Evolutionary conservation across 2,113 vertebrate genomes (phyloP).

Genomic region (Lycaon pictus): DNA sequence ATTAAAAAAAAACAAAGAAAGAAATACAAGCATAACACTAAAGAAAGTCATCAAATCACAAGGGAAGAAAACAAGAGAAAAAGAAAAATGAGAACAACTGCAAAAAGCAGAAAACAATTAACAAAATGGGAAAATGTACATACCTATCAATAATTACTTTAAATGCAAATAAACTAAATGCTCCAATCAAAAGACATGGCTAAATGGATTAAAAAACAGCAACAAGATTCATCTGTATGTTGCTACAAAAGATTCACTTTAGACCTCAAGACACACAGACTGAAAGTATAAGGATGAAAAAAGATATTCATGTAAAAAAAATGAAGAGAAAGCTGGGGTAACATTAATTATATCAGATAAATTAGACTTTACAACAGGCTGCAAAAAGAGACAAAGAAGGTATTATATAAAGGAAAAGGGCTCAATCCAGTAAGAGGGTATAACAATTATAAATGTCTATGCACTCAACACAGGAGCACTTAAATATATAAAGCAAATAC

Average conservation of each 20-base stretch:
- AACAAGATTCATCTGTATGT: neutral
- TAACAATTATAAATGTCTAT: neutral
- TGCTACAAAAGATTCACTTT: neutral
- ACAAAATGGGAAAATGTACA: neutral
- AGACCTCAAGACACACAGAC: neutral
- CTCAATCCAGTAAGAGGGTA: neutral
- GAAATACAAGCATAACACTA: neutral
- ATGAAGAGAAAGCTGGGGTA: neutral
- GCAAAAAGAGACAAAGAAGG: neutral
- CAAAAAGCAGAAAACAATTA: neutral
- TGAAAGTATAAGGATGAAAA: neutral
- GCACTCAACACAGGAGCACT: neutral
- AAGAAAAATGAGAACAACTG: neutral
- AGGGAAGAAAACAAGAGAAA: neutral
- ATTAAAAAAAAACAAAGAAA: neutral
- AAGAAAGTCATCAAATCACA: neutral
- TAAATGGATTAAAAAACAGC: neutral
- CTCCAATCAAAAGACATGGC: neutral
- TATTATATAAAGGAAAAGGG: neutral
- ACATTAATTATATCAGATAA: neutral
- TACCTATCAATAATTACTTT: neutral
- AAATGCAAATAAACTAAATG: neutral
- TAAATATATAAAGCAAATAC: neutral
- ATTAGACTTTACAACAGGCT: neutral
- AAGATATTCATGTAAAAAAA: neutral